Evolutionary conservation across 2,888 invertebrate genomes (phyloP).

Genomic region (Clanis bilineata): DNA sequence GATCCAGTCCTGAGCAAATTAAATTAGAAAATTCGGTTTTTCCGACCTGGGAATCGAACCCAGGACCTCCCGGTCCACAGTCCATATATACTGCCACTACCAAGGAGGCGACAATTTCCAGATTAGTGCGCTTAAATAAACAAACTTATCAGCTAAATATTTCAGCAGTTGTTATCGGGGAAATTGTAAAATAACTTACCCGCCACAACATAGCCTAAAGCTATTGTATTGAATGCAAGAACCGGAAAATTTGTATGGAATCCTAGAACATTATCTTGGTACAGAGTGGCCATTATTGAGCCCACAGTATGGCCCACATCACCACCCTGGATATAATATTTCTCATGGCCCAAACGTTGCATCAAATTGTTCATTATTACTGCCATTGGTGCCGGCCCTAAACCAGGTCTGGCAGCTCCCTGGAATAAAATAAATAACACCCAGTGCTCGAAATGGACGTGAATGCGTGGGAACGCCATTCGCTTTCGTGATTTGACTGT

Average conservation of each 20-base stretch:
- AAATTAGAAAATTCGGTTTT: no score
- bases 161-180: background rate
- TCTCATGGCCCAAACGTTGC: slow-evolving; percentile 83
- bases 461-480: no score
- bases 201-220: slow-evolving; percentile 52
- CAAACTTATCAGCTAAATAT: background rate
- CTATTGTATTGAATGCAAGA: slow-evolving; percentile 40
- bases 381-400: slow-evolving; percentile 80
- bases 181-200: slow-evolving; percentile 42
- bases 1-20: no score
- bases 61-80: no score
- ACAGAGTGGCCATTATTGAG: slow-evolving; percentile 82
- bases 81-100: no score
- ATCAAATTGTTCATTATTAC: slow-evolving; percentile 86
- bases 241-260: slow-evolving; percentile 85
- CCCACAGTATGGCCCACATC: slow-evolving; percentile 86
- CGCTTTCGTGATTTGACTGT: no score
- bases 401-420: slow-evolving; percentile 80
- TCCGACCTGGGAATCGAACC: no score
- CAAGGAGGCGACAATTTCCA: no score
- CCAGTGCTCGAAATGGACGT: no score
- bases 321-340: slow-evolving; percentile 88
- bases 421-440: slow-evolving; percentile 41
- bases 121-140: no score
- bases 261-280: slow-evolving; percentile 76